Conservation (phyloP, 53 echinoderm and acorn worm species). For the Actinopyga echinites region DNA sequence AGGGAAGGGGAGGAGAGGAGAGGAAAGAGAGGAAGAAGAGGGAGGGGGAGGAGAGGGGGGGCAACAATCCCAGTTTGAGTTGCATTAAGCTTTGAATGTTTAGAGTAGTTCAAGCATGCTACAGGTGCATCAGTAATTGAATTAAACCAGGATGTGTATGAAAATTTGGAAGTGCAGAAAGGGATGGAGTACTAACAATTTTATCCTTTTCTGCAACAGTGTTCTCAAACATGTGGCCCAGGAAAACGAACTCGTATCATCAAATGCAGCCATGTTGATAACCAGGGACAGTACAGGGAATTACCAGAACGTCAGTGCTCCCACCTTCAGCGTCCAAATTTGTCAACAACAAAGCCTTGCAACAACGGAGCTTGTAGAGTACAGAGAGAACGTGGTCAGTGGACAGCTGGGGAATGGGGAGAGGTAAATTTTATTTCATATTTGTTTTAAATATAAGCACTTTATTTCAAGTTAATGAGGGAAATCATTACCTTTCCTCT, state of each 20-base stretch:
- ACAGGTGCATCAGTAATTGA: too few relatives aligned
- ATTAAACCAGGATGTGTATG: too few relatives aligned
- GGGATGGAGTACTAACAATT: too few relatives aligned
- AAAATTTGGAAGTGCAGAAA: too few relatives aligned
- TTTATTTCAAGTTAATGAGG: too few relatives aligned
- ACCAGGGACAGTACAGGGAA: slow-evolving; percentile 89
- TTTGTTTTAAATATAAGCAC: neutral
- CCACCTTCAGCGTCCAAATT: slow-evolving; percentile 60
- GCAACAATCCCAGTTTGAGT: too few relatives aligned
- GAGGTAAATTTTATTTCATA: slow-evolving; percentile 40
- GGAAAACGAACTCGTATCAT: slow-evolving; percentile 77
- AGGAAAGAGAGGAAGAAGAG: too few relatives aligned
- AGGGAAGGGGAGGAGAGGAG: too few relatives aligned
- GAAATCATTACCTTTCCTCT: too few relatives aligned
- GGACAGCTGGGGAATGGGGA: slow-evolving; percentile 77
- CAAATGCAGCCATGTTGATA: slow-evolving; percentile 86
- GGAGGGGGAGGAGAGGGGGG: too few relatives aligned
- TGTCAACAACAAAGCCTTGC: slow-evolving; percentile 78
- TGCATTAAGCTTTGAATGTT: too few relatives aligned
- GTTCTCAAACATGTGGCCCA: slow-evolving; percentile 84
- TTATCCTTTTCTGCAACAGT: slow-evolving; percentile 50
- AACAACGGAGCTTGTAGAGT: slow-evolving; percentile 55
- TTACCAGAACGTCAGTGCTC: slow-evolving; percentile 69
- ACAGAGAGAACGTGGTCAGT: slow-evolving; percentile 64
- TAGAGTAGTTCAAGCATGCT: too few relatives aligned